A percentile compares a stretch with the other conserved stretches of the same genome.
These are phyloP conservation scores for Gallinago media DNA, from an alignment of 2,113 vertebrate species.

Conservation along the genomic window DNA sequence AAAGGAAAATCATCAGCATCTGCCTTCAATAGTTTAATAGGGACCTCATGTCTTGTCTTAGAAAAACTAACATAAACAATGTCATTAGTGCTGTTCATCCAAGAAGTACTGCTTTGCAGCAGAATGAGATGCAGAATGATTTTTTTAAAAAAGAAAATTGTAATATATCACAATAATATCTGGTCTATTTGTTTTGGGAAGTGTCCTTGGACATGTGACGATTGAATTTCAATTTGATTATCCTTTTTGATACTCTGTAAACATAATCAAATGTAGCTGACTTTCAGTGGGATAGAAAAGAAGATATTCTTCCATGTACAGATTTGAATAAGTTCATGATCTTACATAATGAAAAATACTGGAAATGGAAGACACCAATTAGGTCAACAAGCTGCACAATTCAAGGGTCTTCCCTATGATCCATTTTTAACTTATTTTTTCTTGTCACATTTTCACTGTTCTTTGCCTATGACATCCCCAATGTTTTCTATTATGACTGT, in stretches of 20 bases:
- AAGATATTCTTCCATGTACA: neutral
- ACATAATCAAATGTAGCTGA: neutral
- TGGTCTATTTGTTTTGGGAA: neutral
- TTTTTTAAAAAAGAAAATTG: neutral
- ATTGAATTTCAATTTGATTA: neutral
- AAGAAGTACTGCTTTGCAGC: neutral
- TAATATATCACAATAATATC: neutral
- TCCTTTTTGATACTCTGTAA: neutral
- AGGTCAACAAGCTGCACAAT: neutral
- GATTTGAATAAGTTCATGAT: neutral
- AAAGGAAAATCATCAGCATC: conserved; percentile 57
- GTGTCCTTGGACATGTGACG: neutral
- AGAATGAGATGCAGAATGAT: neutral
- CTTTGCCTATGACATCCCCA: neutral
- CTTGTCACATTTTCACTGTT: neutral
- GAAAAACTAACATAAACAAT: neutral
- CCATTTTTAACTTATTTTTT: neutral
- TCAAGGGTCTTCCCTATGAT: neutral
- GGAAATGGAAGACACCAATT: neutral
- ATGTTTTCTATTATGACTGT: neutral
- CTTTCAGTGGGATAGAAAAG: neutral
- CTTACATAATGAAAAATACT: neutral
- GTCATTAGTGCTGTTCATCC: neutral
- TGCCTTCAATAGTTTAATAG: conserved; percentile 62
- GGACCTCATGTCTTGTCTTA: conserved; percentile 3